Evolutionary conservation across 2,888 invertebrate species (phyloP), one percentile per base, ranked within the genome.

Genomic region (Altica lythri): DNA sequence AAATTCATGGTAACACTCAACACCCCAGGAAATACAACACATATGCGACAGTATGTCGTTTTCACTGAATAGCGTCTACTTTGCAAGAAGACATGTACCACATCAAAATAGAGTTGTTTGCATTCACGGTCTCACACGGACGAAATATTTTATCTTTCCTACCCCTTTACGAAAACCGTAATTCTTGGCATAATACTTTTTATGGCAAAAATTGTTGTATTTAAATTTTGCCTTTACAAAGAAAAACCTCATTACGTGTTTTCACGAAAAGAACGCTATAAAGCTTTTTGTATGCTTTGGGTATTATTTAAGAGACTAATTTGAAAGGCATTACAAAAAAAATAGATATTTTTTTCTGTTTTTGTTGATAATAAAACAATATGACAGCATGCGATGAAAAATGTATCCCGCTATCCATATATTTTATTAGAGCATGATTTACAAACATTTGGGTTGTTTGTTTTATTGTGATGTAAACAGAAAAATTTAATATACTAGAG

Each of bases 41-140:
- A 51, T 38, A 53, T 32, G 48, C 48, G 51, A 51, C 40, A 48
- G 38, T 40, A 27, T 49, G 46, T 53, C 50, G 53, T 55, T 46
- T 48, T 44, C 56, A 34, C 29, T 48, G 59, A 56, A 55, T 52
- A 50, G 52, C 49, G 32, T 29, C 37, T 59, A 61, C 55, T 55
- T 59, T 59, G 53, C 57, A 47, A 56, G 55, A 50, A 53, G 50
- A 57, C 52, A 57, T 59, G 59, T 53, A 49, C 45, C 43, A 57
- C 61, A 59, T 61, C 61, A 57, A 55, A 61, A 61, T 59, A 45
- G 57, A 53, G 59, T 59, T 61, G 55, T 57, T 59, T 59, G 59
- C 55, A 61, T 61, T 61, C 59, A 59, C 53, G 50, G 57, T 59
- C 51, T 53, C 56, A 30, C 59, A 47, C 55, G 51, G 57, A 35